A percentile compares a stretch with the other conserved stretches of the same genome.
These are phyloP conservation scores for Grammomys surdaster DNA, from an alignment of 2,113 vertebrate species.

Conservation along the genomic window DNA sequence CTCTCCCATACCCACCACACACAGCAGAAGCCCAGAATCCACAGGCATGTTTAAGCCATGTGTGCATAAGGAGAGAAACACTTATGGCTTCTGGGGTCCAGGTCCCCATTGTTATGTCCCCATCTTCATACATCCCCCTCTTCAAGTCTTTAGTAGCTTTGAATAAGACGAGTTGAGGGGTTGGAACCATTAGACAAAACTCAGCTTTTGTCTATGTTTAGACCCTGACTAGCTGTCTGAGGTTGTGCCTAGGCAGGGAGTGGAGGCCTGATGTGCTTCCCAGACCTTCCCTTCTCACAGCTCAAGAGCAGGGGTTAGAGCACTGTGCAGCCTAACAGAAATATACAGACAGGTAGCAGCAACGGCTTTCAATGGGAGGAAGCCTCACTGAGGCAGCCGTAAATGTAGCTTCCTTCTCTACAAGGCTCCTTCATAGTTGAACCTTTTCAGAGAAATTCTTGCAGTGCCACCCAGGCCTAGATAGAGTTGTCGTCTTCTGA, in stretches of 20 bases:
- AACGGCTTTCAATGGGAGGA: background rate
- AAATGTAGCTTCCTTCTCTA: background rate
- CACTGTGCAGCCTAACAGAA: background rate
- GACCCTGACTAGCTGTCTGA: conserved; percentile 62
- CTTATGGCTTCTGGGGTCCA: background rate
- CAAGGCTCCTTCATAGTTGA: background rate
- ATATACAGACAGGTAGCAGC: background rate
- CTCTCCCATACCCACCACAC: background rate
- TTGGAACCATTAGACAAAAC: conserved; percentile 16
- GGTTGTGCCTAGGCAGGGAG: background rate
- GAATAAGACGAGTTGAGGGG: background rate
- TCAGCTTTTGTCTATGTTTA: conserved; percentile 8
- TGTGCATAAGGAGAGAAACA: background rate
- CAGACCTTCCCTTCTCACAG: background rate
- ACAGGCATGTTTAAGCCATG: background rate
- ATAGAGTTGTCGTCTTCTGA: background rate
- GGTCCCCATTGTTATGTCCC: background rate
- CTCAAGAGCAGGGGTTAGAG: background rate
- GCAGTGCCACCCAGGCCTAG: background rate
- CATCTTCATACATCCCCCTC: background rate
- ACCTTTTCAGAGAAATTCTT: conserved; percentile 17
- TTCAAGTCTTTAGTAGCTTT: conserved; percentile 4
- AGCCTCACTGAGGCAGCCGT: background rate
- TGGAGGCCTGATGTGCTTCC: background rate
- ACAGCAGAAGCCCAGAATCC: background rate